Base-by-base conservation (phyloP, 2,888 invertebrate genomes). In the Anarsia innoxiella region DNA sequence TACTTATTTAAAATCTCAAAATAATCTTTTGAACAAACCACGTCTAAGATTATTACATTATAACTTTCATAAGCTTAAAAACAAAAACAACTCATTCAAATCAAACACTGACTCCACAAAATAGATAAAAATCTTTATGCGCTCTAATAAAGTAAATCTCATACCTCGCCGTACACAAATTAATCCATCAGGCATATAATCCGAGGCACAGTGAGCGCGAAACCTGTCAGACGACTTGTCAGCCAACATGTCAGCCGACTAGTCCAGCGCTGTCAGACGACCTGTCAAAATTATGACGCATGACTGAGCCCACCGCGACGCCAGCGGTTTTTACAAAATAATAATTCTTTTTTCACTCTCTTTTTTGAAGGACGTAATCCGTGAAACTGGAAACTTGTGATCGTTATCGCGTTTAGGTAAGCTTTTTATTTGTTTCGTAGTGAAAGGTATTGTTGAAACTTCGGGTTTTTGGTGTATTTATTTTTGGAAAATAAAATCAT, bases 101-200 rank as follows among this genome's bases (percentile, higher is more conserved):
- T n/a, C n/a, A n/a, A n/a, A n/a, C n/a, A n/a, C n/a, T n/a, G n/a
- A n/a, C n/a, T n/a, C n/a, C n/a, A n/a, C n/a, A n/a, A n/a, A n/a
- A n/a, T n/a, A 53, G 66, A 69, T 67, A 51, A 49, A 46, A 56
- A 68, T 64, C 59, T 51, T 34, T 42, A 45, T 49, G 50, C 50
- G 58, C 54, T 58, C 60, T 53, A 58, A 46, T 59, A 57, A 56
- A 55, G 51, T 49, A 49, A 56, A 56, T 60, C 53, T 55, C 61
- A 66, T 65, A 62, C 57, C 51, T 50, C 43, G 48, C 42, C 46
- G 46, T 48, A 51, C 64, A 60, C 62, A 76, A 80, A 82, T 82
- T 74, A 80, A 82, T 80, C 76, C 76, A 78, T 82, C 79, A 79
- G 64, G 60, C 68, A 59, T 66, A 69, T 79, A 77, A 79, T 78